phyloP scores from a whole-genome alignment of 2,113 vertebrate species.

The Camelus dromedarius region DNA sequence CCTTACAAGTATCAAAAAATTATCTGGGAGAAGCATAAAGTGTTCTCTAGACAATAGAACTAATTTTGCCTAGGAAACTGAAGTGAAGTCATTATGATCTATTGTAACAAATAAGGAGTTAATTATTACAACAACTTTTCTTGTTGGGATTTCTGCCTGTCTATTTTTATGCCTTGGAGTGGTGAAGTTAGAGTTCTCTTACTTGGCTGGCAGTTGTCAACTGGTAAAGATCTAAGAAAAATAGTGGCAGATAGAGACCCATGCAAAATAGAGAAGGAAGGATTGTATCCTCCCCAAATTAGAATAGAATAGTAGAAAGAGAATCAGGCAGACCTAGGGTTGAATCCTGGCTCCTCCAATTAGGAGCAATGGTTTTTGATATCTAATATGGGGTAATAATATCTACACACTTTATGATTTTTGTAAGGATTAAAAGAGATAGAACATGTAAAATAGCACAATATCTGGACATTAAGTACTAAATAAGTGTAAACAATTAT shows the following conservation, averaged over 20 bases:
- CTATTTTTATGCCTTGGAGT: background rate
- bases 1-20: background rate
- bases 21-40: background rate
- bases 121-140: background rate
- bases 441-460: background rate
- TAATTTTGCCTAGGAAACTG: background rate
- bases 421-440: background rate
- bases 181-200: background rate
- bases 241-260: background rate
- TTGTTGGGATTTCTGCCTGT: background rate
- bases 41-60: background rate
- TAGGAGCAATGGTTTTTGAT: background rate
- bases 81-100: constrained; percentile 15
- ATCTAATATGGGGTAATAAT: background rate
- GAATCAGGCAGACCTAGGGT: background rate
- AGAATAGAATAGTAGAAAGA: background rate
- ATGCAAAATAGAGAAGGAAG: background rate
- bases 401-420: background rate
- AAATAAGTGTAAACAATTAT: background rate
- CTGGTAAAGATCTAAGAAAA: background rate
- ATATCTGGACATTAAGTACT: background rate
- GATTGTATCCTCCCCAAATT: background rate
- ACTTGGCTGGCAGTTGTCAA: background rate
- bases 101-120: background rate
- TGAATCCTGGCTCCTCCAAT: background rate